Evolutionary conservation across 2,113 vertebrate genomes (phyloP).

Genomic region (Piprites chloris): DNA sequence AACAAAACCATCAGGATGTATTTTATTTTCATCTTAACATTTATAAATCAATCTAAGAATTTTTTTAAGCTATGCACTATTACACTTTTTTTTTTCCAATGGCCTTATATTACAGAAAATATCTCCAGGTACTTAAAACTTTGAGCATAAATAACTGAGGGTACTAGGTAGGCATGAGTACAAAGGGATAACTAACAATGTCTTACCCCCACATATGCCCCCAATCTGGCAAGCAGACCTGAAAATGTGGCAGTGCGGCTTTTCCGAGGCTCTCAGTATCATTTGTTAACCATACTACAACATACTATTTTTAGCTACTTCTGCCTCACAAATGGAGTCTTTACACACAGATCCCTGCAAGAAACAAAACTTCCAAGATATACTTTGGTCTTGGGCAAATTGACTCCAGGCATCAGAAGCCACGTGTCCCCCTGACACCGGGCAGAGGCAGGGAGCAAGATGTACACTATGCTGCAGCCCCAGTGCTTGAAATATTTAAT

Average conservation of each 20-base stretch:
- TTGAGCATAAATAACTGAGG: background rate
- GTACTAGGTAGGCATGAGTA: background rate
- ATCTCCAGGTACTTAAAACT: background rate
- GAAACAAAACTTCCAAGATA: background rate
- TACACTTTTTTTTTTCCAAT: background rate
- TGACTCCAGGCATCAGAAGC: background rate
- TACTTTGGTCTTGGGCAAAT: background rate
- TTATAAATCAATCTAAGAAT: background rate
- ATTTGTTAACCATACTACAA: background rate
- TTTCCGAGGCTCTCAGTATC: background rate
- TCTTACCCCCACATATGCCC: background rate
- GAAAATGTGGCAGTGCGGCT: background rate
- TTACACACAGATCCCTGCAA: background rate
- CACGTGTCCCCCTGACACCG: rapidly evolving
- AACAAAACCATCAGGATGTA: background rate
- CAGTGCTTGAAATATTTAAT: background rate
- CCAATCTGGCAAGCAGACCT: background rate
- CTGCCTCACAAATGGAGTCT: background rate
- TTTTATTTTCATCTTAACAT: background rate
- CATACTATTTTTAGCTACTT: background rate
- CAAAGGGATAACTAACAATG: background rate
- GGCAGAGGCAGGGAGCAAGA: background rate
- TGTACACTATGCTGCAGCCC: background rate
- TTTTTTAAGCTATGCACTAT: background rate
- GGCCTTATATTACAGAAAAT: background rate